phyloP scores from a whole-genome alignment of 2,888 invertebrate species.

The Tiliacea aurago region DNA sequence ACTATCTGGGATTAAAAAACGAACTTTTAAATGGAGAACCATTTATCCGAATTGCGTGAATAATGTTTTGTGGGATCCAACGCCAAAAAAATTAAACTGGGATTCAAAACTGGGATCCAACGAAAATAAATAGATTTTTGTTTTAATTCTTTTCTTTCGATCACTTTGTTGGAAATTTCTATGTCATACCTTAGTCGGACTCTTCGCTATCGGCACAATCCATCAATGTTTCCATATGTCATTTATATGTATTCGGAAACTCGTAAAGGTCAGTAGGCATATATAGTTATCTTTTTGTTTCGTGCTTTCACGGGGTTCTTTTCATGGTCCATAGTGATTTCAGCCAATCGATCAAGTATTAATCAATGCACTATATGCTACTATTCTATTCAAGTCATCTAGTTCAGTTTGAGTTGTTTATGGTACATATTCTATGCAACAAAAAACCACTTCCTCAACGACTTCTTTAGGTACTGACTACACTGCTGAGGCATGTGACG shows the following conservation, averaged over 20 bases:
- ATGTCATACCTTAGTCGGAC: background rate
- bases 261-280: background rate
- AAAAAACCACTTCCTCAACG: background rate
- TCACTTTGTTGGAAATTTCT: background rate
- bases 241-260: background rate
- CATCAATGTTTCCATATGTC: no score
- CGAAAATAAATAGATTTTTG: no score
- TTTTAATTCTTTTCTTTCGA: background rate
- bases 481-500: background rate
- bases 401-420: slow-evolving; percentile 3
- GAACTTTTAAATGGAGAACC: background rate
- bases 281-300: background rate
- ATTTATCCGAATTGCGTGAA: background rate
- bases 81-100: no score
- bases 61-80: no score
- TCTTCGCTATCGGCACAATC: background rate
- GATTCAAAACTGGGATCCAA: no score
- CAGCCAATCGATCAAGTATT: background rate
- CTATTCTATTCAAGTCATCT: background rate
- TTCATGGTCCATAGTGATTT: background rate
- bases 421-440: background rate
- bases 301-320: background rate
- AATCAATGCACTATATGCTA: no score
- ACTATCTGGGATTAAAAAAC: no score
- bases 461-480: slow-evolving; percentile 2